Evolutionary conservation across 2,888 invertebrate species (phyloP), one percentile per base, ranked within the genome.

Genomic region (Amphiduros pacificus): DNA sequence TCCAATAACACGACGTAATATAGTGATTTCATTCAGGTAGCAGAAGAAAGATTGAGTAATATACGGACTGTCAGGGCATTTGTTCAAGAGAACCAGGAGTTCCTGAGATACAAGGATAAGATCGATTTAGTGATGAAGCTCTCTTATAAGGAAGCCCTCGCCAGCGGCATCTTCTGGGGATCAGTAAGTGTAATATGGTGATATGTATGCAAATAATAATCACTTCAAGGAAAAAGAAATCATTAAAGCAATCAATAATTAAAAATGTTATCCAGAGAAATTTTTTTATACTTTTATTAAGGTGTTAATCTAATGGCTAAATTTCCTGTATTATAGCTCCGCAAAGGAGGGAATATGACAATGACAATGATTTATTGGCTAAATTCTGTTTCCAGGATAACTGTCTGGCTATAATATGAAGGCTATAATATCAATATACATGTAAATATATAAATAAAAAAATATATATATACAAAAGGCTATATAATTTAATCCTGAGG

Each of bases 31-130:
- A 62, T 70, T 28, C 66, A 84, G 84, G 81, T 85, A 2, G 94
- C 94, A 0, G 95, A 96, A 83, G 96, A 97, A 81, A 89, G 91
- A 73, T 91, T 82, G 68, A 88, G 91, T 14, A 96, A 94, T 79
- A 90, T 97, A 66, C 88, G 93, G 77, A 96, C 96, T 2, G 96
- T 98, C 0, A 91, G 95, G 82, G 90, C 91, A 28, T 95, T 98
- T 82, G 92, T 91, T 20, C 91, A 92, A 74, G 96, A 98, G 81
- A 78, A 85, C 9, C 87, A 86, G 61, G 98, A 98, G 84, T 86
- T 89, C 54, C 78, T 85, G 5, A 81, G 85, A 0, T 97, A 94
- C 76, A 85, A 85, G 36, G 76, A 81, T 0, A 88, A 89, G 72
- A 88, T 96, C 61, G 84, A 88, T 29, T 85, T 89, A 51, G 88